These are phyloP conservation scores for Cantharis rustica DNA, from an alignment of 2,888 invertebrate species.

Conservation along the genomic window DNA sequence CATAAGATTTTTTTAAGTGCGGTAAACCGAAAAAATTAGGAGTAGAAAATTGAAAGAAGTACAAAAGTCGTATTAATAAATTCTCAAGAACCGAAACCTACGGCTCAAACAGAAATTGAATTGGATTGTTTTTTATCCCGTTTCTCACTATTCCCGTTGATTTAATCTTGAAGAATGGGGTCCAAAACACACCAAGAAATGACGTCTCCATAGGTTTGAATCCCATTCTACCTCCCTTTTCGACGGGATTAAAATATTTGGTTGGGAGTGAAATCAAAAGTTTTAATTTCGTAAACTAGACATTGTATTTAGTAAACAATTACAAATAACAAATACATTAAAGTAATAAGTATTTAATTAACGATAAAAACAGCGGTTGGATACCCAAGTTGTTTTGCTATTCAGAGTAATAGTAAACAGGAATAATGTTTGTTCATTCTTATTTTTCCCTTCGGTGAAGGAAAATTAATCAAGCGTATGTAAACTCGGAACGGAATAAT, in stretches of 20 bases:
- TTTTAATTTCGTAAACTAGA: not conserved
- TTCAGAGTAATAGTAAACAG: not conserved
- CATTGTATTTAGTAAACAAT: not conserved
- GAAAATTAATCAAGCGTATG: not conserved
- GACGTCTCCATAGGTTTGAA: not conserved
- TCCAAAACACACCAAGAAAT: not conserved
- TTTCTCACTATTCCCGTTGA: not conserved
- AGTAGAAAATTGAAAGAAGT: not conserved
- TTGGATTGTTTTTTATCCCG: not conserved
- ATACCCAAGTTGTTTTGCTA: not conserved
- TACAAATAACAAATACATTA: not conserved
- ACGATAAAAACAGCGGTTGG: not conserved
- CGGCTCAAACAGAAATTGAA: not conserved
- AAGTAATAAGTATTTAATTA: not conserved
- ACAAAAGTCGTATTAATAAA: not conserved
- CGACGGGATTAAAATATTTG: not conserved
- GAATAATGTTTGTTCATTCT: not conserved
- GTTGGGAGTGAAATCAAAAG: not conserved
- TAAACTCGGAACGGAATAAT: not conserved
- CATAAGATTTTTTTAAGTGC: too few species aligned
- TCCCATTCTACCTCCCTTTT: not conserved
- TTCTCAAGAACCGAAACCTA: not conserved
- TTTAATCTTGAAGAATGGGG: not conserved
- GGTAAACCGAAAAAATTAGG: too few species aligned
- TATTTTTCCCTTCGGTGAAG: not conserved